These are phyloP conservation scores for Carapus acus DNA, from an alignment of 2,797 vertebrate species.

Conservation along the genomic window DNA sequence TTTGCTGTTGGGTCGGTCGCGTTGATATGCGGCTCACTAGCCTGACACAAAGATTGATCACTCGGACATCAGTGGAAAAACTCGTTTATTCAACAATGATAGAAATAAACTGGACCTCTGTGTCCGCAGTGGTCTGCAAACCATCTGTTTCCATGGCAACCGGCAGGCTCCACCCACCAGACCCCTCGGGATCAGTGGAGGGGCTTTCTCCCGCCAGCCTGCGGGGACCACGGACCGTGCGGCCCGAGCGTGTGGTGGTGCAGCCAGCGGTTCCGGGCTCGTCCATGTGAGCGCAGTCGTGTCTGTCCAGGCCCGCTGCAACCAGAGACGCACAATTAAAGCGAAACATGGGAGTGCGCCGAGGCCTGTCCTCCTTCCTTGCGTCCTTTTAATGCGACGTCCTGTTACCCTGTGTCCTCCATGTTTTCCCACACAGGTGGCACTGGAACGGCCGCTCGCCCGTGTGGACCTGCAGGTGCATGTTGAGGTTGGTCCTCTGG, in stretches of 20 bases:
- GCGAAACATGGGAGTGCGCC: too few species aligned
- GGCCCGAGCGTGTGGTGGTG: constrained; percentile 74
- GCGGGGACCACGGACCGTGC: constrained; percentile 70
- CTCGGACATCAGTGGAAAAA: not conserved
- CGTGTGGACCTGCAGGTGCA: constrained; percentile 93
- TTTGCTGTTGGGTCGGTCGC: constrained; percentile 1
- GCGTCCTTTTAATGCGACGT: too few species aligned
- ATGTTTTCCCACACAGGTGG: constrained; percentile 96
- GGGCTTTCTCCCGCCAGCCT: constrained; percentile 57
- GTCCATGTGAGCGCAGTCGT: constrained; percentile 93
- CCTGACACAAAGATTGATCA: constrained; percentile 37
- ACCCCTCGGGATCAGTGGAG: constrained; percentile 20
- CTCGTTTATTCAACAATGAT: not conserved
- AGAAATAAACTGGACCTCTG: constrained; percentile 41
- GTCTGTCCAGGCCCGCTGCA: constrained; percentile 92
- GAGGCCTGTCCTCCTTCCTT: too few species aligned
- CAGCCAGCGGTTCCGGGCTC: too few species aligned
- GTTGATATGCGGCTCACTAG: constrained; percentile 11
- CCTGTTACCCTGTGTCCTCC: constrained; percentile 95
- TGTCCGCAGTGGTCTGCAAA: constrained; percentile 24
- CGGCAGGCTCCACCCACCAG: constrained; percentile 1
- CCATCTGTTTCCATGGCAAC: constrained; percentile 27
- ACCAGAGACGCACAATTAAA: not conserved
- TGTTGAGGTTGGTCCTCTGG: constrained; percentile 97
- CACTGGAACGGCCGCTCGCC: constrained; percentile 97